phyloP scores from a whole-genome alignment of 2,113 vertebrate genomes.

The Serinus canaria region DNA sequence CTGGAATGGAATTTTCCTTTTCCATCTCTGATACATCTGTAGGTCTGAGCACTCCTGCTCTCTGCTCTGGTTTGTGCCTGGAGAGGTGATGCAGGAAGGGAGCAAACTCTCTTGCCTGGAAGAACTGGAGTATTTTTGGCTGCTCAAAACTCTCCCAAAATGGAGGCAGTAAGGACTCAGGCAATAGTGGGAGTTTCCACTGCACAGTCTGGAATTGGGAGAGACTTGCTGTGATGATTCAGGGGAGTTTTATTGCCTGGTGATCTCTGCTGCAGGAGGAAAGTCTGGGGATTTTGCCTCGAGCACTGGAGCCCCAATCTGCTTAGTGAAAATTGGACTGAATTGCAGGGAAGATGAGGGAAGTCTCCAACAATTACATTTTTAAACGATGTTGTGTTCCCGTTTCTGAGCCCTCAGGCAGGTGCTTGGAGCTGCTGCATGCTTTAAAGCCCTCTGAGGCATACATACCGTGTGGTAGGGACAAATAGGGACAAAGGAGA shows the following conservation, averaged over 20 bases:
- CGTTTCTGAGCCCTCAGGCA: neutral
- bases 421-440: neutral
- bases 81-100: neutral
- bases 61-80: neutral
- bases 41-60: neutral
- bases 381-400: neutral
- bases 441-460: neutral
- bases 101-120: neutral
- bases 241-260: neutral
- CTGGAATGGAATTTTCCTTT: constrained; percentile 4
- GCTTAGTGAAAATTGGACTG: neutral
- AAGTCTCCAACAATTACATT: neutral
- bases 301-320: neutral
- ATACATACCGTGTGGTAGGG: neutral
- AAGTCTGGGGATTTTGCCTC: neutral
- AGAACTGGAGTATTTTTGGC: neutral
- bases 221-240: neutral
- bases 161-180: neutral
- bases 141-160: neutral
- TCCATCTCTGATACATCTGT: neutral
- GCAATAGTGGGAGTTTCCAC: neutral
- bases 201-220: neutral
- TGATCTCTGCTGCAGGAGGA: neutral
- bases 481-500: neutral
- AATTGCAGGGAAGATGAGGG: neutral